Evolutionary conservation across 2,113 vertebrate genomes (phyloP).

Genomic region (Dicerorhinus sumatrensis): DNA sequence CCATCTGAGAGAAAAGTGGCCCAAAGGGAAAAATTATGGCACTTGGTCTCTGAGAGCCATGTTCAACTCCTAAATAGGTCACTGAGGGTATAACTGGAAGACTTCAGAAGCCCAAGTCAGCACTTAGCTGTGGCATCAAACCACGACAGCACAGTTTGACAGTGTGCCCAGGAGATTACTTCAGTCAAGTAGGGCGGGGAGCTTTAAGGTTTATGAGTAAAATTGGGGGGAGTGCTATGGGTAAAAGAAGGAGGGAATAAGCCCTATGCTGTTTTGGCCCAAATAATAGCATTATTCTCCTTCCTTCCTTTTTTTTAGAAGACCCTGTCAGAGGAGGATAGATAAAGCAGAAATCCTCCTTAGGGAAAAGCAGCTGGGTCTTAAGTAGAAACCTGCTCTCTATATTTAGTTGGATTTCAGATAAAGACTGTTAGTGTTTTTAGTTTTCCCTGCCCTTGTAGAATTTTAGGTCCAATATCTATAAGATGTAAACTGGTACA

Average conservation of each 20-base stretch:
- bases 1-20: slow-evolving; percentile 54
- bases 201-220: slow-evolving; percentile 59
- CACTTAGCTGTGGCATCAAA: slow-evolving; percentile 73
- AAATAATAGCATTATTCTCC: slow-evolving; percentile 34
- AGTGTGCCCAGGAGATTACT: slow-evolving; percentile 63
- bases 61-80: slow-evolving; percentile 77
- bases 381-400: slow-evolving; percentile 57
- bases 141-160: slow-evolving; percentile 61
- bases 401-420: slow-evolving; percentile 62
- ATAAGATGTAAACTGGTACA: not conserved
- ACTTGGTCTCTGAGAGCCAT: slow-evolving; percentile 61
- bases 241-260: slow-evolving; percentile 34
- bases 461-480: slow-evolving; percentile 25
- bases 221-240: not conserved
- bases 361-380: slow-evolving; percentile 40
- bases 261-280: not conserved
- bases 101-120: slow-evolving; percentile 63
- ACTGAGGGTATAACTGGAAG: slow-evolving; percentile 66
- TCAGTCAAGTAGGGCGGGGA: not conserved
- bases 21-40: slow-evolving; percentile 30
- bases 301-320: not conserved
- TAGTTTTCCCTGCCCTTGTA: slow-evolving; percentile 31
- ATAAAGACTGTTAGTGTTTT: slow-evolving; percentile 55
- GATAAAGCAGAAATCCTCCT: slow-evolving; percentile 57
- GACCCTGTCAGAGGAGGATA: slow-evolving; percentile 5